These are phyloP conservation scores for Casuarius casuarius DNA, from an alignment of 2,113 vertebrate species.

Conservation along the genomic window DNA sequence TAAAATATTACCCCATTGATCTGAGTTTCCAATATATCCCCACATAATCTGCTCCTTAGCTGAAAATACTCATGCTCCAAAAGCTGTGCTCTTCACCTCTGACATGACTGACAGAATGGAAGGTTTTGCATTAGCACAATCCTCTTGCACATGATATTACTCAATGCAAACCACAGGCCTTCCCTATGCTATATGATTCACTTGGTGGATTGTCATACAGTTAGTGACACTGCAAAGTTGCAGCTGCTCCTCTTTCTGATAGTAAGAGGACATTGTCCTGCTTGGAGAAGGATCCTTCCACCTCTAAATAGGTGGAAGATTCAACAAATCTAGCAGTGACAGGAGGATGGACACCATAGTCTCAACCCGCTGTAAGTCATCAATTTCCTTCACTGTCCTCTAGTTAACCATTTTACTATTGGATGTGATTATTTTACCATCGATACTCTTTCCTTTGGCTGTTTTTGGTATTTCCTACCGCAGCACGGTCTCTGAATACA, in stretches of 20 bases:
- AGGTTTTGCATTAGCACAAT: neutral
- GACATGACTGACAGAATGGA: neutral
- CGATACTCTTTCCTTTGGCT: neutral
- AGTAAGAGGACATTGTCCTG: neutral
- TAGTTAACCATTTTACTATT: neutral
- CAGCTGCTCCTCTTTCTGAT: neutral
- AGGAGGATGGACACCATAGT: neutral
- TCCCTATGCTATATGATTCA: neutral
- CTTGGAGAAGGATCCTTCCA: neutral
- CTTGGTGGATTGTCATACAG: neutral
- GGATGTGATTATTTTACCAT: neutral
- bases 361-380: neutral
- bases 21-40: neutral
- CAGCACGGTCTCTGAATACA: neutral
- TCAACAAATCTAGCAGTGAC: neutral
- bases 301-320: neutral
- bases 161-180: neutral
- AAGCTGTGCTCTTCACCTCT: neutral
- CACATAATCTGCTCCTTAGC: accelerated
- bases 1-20: neutral
- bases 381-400: neutral
- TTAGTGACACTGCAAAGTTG: neutral
- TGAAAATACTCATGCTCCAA: neutral
- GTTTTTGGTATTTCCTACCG: neutral
- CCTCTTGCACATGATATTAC: neutral